Base-by-base conservation (phyloP, 2,113 vertebrate genomes). In the Pseudorhombus dupliciocellatus region DNA sequence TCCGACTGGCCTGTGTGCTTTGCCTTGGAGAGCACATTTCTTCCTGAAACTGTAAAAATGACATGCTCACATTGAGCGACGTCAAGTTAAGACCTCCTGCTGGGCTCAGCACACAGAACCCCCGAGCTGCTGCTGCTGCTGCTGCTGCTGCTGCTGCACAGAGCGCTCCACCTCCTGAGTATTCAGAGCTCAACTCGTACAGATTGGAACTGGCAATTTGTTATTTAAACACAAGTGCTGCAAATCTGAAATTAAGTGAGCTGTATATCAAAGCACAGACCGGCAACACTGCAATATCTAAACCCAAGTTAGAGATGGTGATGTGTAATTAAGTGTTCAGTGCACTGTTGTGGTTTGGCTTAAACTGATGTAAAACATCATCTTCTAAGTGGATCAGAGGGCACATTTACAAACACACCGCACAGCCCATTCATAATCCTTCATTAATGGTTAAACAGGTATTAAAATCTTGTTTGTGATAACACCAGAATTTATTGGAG, bases 121-220 rank as follows among this genome's bases (percentile, higher is more conserved):
- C 31, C 10, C 7, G 10, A 34, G 31, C 31, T 10, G 9, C 31
- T 34, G 31, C 31, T 11, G 9, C 1, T n/a, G n/a, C n/a, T n/a
- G n/a, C n/a, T n/a, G n/a, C n/a, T n/a, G n/a, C n/a, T n/a, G n/a
- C n/a, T n/a, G n/a, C n/a, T n/a, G 75, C 26, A 72, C 24, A 59
- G 22, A 70, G 24, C 69, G 22, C 62, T 68, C 26, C 62, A 53
- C 48, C n/a, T 44, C 21, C 37, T 34, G 31, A 10, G 2, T 3
- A 8, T 68, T 48, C 12, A 42, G 30, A 40, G 26, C 30, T 20
- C 4, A 48, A 48, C n/a, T n/a, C n/a, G n/a, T n/a, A n/a, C n/a
- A n/a, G n/a, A n/a, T n/a, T n/a, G n/a, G n/a, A n/a, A n/a, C n/a
- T n/a, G n/a, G n/a, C n/a, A n/a, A n/a, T n/a, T n/a, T n/a, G n/a